A percentile compares a stretch with the other conserved stretches of the same genome.
Evolutionary conservation across 2,113 vertebrate genomes (phyloP).

Genomic region (Archilochus colubris): DNA sequence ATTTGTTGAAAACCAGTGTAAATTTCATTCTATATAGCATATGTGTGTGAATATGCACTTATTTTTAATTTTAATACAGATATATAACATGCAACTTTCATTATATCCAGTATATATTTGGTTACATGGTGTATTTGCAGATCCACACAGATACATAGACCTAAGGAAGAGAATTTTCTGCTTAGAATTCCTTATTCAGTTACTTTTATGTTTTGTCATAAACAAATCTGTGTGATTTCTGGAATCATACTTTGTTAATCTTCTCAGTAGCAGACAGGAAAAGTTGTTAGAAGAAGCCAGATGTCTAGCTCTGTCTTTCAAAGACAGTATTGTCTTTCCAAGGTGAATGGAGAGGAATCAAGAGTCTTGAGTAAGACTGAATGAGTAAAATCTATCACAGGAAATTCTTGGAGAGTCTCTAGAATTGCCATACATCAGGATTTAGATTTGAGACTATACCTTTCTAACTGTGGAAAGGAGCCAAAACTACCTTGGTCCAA

Average conservation of each 20-base stretch:
- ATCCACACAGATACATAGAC: background rate
- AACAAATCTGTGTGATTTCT: background rate
- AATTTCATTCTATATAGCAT: background rate
- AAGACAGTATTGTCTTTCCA: background rate
- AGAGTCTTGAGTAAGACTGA: background rate
- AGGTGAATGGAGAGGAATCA: background rate
- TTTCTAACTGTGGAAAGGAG: background rate
- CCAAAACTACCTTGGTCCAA: background rate
- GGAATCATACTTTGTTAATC: background rate
- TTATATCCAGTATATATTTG: background rate
- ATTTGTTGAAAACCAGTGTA: background rate
- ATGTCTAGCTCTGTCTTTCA: background rate
- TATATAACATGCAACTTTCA: background rate
- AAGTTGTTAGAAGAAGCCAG: background rate
- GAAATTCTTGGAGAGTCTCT: background rate
- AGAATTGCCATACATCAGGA: background rate
- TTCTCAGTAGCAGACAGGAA: background rate
- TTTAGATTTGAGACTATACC: background rate
- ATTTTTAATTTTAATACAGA: background rate
- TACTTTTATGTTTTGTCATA: background rate
- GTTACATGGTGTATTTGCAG: background rate
- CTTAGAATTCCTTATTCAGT: background rate
- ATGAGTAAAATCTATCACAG: background rate
- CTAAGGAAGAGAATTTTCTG: background rate
- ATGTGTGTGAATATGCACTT: accelerated